These are phyloP conservation scores for Oryzias dopingdopingensis DNA, from an alignment of 2,797 vertebrate genomes.

Conservation along the genomic window DNA sequence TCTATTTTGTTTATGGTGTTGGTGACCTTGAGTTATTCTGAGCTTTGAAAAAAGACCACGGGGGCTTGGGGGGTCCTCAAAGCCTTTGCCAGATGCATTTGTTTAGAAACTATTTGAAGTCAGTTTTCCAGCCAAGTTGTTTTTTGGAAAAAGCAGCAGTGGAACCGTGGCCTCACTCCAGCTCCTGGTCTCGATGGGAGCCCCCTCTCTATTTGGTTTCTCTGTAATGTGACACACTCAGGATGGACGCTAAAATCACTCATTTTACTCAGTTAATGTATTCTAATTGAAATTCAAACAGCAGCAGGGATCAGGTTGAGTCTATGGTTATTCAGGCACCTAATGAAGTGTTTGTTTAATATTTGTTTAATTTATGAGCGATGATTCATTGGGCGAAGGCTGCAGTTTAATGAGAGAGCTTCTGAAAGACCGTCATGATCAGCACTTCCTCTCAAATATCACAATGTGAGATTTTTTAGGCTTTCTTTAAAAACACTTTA, in stretches of 20 bases:
- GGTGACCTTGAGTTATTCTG: slow-evolving; percentile 32
- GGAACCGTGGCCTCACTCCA: slow-evolving; percentile 1
- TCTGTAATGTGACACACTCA: too few species aligned
- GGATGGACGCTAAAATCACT: too few species aligned
- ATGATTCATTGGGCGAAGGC: slow-evolving; percentile 27
- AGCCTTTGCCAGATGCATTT: slow-evolving; percentile 10
- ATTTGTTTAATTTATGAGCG: slow-evolving; percentile 64
- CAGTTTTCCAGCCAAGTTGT: slow-evolving; percentile 26
- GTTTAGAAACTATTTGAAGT: slow-evolving; percentile 21
- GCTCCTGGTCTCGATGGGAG: too few species aligned
- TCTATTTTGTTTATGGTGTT: slow-evolving; percentile 7
- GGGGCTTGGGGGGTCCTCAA: slow-evolving; percentile 10
- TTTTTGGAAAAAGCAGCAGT: slow-evolving; percentile 18
- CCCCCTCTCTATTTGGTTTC: too few species aligned
- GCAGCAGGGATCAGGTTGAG: slow-evolving; percentile 8
- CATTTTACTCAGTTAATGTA: too few species aligned
- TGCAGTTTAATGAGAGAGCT: neutral
- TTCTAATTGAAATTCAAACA: too few species aligned
- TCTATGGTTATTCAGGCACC: slow-evolving; percentile 52
- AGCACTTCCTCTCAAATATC: too few species aligned
- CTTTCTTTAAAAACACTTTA: neutral
- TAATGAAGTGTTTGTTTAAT: slow-evolving; percentile 53
- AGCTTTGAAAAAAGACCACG: slow-evolving; percentile 12
- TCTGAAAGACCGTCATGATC: too few species aligned
- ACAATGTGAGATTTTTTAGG: neutral